These are phyloP conservation scores for Smithornis capensis DNA, from an alignment of 2,113 vertebrate species.

Conservation along the genomic window DNA sequence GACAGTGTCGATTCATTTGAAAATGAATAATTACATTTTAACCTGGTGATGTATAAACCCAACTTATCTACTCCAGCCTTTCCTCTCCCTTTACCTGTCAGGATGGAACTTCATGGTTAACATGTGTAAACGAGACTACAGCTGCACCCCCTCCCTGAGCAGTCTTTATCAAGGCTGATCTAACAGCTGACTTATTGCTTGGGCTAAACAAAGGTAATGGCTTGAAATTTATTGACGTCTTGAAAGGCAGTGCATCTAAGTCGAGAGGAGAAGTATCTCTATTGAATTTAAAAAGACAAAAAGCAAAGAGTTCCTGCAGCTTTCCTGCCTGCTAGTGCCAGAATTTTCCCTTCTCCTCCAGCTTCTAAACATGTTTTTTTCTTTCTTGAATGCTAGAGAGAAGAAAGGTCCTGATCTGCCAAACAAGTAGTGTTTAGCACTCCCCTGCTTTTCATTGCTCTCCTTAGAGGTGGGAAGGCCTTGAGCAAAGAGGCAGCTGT, in stretches of 20 bases:
- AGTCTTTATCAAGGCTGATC: slow-evolving; percentile 2
- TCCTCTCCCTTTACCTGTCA: neutral
- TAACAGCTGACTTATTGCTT: slow-evolving; percentile 1
- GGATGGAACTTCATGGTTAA: neutral
- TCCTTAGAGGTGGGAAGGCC: neutral
- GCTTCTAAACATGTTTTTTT: slow-evolving; percentile 47
- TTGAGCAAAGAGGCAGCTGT: neutral
- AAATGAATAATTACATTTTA: neutral
- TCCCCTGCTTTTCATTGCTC: neutral
- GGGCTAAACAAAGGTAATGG: neutral
- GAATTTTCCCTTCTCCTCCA: slow-evolving; percentile 35
- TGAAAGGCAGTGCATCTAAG: neutral
- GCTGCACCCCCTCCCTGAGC: neutral
- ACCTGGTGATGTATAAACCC: neutral
- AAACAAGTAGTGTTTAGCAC: neutral
- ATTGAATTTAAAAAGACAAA: slow-evolving; percentile 42
- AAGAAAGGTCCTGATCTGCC: neutral
- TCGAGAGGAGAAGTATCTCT: neutral
- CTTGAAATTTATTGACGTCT: slow-evolving; percentile 34
- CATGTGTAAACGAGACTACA: neutral
- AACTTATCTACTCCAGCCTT: neutral
- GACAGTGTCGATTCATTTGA: neutral
- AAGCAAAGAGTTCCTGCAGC: slow-evolving; percentile 13
- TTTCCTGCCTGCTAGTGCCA: neutral
- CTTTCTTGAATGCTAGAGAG: neutral